Percentiles rank a stretch among this genome's conserved stretches.
Conservation (phyloP, 2,797 vertebrate species). For the Austrolebias charrua region DNA sequence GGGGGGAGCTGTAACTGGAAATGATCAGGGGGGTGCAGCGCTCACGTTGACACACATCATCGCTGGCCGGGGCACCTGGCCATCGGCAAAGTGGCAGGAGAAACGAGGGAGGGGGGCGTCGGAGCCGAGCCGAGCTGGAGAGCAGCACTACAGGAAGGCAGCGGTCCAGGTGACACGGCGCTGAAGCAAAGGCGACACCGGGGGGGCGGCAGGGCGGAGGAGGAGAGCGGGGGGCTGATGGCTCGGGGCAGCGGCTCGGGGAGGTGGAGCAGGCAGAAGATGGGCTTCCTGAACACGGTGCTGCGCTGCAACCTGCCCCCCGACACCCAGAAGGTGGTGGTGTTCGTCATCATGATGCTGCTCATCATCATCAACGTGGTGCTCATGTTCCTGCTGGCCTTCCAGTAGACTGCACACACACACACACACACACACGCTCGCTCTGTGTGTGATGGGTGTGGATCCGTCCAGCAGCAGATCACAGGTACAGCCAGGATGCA, state of each 20-base stretch:
- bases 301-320: slow-evolving; percentile 94
- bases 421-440: background rate
- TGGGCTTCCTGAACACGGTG: slow-evolving; percentile 82
- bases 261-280: slow-evolving; percentile 79
- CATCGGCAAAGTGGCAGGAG: slow-evolving; percentile 73
- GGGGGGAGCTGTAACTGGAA: slow-evolving; percentile 37
- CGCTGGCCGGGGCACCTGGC: slow-evolving; percentile 46
- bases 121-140: slow-evolving; percentile 47
- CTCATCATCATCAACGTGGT: slow-evolving; percentile 97
- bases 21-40: slow-evolving; percentile 27
- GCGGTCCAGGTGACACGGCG: slow-evolving; percentile 41
- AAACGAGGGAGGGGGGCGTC: slow-evolving; percentile 50
- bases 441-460: slow-evolving; percentile 64
- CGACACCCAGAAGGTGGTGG: slow-evolving; percentile 92
- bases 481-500: slow-evolving; percentile 59
- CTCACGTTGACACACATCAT: slow-evolving; percentile 38
- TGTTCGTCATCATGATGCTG: slow-evolving; percentile 94
- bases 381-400: slow-evolving; percentile 95
- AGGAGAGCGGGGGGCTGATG: slow-evolving; percentile 63
- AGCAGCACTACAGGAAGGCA: slow-evolving; percentile 34
- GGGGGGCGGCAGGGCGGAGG: slow-evolving; percentile 55
- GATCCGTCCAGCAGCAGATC: slow-evolving; percentile 58
- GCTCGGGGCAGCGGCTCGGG: slow-evolving; percentile 76
- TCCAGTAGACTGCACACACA: slow-evolving; percentile 79
- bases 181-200: slow-evolving; percentile 58